Evolutionary conservation across 2,113 vertebrate species (phyloP), one percentile per base, ranked within the genome.

Genomic region (Martes martes): DNA sequence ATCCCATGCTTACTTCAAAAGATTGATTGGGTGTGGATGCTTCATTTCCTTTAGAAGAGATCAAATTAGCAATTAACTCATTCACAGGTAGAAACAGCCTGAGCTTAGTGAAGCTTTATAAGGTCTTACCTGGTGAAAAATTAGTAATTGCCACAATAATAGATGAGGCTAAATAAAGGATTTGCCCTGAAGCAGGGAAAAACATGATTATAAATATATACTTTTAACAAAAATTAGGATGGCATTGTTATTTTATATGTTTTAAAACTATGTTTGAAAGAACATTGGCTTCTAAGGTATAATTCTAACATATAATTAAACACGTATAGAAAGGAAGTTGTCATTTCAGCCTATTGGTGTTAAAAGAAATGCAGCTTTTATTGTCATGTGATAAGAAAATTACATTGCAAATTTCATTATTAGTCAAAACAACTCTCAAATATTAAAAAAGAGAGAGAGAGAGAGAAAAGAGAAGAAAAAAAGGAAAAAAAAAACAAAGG

Each of bases 41-140:
- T 96, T 97, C 94, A 89, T 97, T 97, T 97, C 86, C 69, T 91
- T 92, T 89, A 94, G 73, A 96, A 95, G 50, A 91, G 47, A 96
- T 93, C 89, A 98, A 97, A 97, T 97, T 97, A 98, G 50, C 95
- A 98, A 97, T 96, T 95, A 96, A 95, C 61, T 95, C 50, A 84
- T 94, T 98, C 91, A 94, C 57, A 67, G 36, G 50, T 87, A 88
- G 71, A 96, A 96, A 79, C 28, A 90, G 65, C 65, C 52, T 91
- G 39, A 93, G 69, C 13, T 92, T 87, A 96, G 11, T 36, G 23
- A 94, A 61, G 73, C 42, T 97, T 96, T 88, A 31, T 45, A 92
- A 85, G 50, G 39, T 69, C 18, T 92, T 96, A 97, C 9, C 0
- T 92, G 7, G 13, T 95, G 21, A 91, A 95, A 97, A 95, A 65